Evolutionary conservation across 2,888 invertebrate species (phyloP).

Genomic region (Mythimna albipuncta): DNA sequence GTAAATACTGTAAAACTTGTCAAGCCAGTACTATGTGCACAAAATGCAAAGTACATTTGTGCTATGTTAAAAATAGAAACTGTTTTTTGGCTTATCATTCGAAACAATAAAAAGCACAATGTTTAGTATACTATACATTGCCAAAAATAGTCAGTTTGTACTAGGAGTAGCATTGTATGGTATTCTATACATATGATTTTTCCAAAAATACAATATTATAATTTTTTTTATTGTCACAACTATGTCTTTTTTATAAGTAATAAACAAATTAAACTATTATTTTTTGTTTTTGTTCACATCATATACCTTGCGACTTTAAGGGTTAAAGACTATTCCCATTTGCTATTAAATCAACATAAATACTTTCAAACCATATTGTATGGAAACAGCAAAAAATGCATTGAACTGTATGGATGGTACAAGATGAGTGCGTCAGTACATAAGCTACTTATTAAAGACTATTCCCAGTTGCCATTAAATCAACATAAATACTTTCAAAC

Average conservation of each 20-base stretch:
- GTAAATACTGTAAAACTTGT: conserved; percentile 55
- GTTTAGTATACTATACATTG: not conserved
- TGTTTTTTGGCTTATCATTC: conserved; percentile 35
- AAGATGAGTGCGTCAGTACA: too few species aligned
- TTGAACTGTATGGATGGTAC: too few species aligned
- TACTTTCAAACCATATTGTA: too few species aligned
- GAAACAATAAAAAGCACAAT: not conserved
- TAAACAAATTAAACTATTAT: too few species aligned
- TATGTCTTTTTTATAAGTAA: not conserved
- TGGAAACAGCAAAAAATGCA: too few species aligned
- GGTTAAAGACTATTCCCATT: too few species aligned
- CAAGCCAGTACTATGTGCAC: conserved; percentile 57
- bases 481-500: too few species aligned
- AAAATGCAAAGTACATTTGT: conserved; percentile 55
- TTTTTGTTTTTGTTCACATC: too few species aligned
- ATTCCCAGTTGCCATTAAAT: too few species aligned
- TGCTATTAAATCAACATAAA: too few species aligned
- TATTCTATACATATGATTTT: not conserved
- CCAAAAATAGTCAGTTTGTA: not conserved
- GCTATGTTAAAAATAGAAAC: conserved; percentile 50
- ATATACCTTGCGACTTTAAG: too few species aligned
- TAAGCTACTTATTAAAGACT: too few species aligned
- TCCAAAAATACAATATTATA: not conserved
- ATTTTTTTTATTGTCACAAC: not conserved
- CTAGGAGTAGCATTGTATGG: not conserved